Base-by-base conservation (phyloP, 2,113 vertebrate genomes). In the zebrafish (Danio rerio) region DNA sequence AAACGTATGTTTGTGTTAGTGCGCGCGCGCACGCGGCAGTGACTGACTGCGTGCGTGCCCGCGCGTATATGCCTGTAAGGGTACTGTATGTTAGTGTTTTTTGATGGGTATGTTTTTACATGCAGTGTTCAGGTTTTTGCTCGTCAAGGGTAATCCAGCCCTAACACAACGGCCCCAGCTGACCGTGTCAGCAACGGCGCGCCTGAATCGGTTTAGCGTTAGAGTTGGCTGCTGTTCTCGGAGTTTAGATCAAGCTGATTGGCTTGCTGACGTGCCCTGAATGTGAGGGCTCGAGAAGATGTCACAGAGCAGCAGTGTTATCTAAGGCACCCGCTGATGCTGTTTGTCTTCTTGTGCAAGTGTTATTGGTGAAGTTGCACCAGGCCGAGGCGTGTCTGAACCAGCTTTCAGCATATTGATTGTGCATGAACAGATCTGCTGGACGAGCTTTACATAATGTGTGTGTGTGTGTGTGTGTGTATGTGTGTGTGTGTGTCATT, bases 101-200 rank as follows among this genome's bases (percentile, higher is more conserved):
- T 84, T 80, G 20, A 18, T 8, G 52, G 7, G 69, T 89, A 81
- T 86, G 81, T 87, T 91, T 90, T 87, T 87, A 87, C 87, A 84
- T 87, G 89, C 87, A 81, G 83, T 81, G 86, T 87, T 43, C 10
- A 84, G 86, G 78, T 86, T 88, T 89, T 89, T 90, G 90, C 90
- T 90, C 84, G 83, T 90, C 89, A 91, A 90, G 87, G 91, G 86
- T 92, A 91, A 94, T 93, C 93, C 88, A 81, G 89, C 88, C 87
- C 85, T 89, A 89, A 90, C 89, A 87, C 89, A 87, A 85, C 84
- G 74, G 83, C 86, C 85, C 84, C 90, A 88, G 85, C 59, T 90
- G 90, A 89, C 89, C 88, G 87, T 83, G 88, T 86, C 88, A 88
- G 88, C 90, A 90, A 53, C 90, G 87, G 84, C 80, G 84, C 80